Conservation (phyloP, 1,140 invertebrate species). For the Paramacrobiotus metropolitanus region DNA sequence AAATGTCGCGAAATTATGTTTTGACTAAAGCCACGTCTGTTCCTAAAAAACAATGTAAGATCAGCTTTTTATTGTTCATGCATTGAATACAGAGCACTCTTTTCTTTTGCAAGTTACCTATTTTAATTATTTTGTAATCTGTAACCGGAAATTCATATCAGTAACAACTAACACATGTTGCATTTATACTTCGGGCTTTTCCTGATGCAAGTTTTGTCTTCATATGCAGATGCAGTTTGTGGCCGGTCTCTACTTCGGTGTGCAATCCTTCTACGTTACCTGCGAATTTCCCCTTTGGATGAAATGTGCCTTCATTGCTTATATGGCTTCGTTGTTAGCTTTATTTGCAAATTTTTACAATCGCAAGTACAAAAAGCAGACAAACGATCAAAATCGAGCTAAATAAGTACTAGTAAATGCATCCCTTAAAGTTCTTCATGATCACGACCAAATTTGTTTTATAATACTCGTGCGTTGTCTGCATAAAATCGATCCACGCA, state of each 20-base stretch:
- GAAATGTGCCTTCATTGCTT: conserved; percentile 67
- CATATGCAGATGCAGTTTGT: conserved; percentile 53
- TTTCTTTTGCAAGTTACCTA: not conserved
- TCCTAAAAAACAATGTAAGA: not conserved
- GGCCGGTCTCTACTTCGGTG: conserved; percentile 49
- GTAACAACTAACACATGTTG: not conserved
- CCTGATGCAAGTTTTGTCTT: conserved; percentile 13
- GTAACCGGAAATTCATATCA: not conserved
- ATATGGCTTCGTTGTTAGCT: conserved; percentile 69
- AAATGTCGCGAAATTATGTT: not conserved
- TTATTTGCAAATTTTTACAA: conserved; percentile 77
- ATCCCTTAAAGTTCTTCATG: not conserved
- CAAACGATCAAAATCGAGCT: not conserved
- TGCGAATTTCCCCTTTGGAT: conserved; percentile 81
- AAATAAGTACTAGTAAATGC: not conserved
- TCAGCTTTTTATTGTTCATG: not conserved
- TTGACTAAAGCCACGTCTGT: not conserved
- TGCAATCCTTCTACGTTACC: conserved; percentile 50
- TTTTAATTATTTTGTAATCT: not conserved
- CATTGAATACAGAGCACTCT: not conserved
- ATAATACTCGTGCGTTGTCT: not conserved
- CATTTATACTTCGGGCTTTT: not conserved
- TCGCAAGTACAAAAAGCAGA: not conserved
- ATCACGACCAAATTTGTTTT: not conserved
- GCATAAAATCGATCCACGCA: not conserved